Base-by-base conservation (phyloP, 2,797 vertebrate species). In the Enoplosus armatus region DNA sequence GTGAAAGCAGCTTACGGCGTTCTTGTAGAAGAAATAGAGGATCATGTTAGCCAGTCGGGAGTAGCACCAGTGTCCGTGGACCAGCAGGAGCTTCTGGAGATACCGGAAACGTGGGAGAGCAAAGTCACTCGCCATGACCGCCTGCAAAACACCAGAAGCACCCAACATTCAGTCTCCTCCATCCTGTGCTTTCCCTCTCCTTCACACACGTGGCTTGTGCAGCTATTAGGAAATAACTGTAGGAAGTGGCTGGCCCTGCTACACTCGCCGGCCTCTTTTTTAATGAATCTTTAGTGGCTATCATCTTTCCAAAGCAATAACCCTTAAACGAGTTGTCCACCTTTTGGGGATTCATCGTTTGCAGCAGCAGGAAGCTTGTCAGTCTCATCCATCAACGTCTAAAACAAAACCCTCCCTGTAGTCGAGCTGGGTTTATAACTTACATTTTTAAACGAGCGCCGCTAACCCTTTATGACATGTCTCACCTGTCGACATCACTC, bases 1-100 rank as follows among this genome's bases (percentile, higher is more conserved):
- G 41, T 26, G 2, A 75, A 48, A 63, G 18, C 6, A 12, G 35
- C 94, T 95, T 83, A 96, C 96, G 47, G 95, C 95, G 39, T 99
- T 99, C 93, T 99, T 99, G 95, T 99, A 99, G 96, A 99, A 99
- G 94, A 99, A 99, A 85, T 98, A 99, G 16, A 99, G 96, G 83
- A 98, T 98, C 98, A 99, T 99, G 94, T 97, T 99, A 53, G 98
- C 97, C 31, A 99, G 95, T 1, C 98, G 93, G 69, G 98, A 97
- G 86, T 99, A 99, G 93, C 98, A 99, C 98, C 98, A 99, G 81
- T 99, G 98, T 37, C 98, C 98, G 1, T 99, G 98, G 64, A 99
- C 98, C 85, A 99, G 95, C 62, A 99, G 92, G 60, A 99, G 97
- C 88, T 97, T 98, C 95, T 98, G 97, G 77, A 99, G 96, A 75